Base-by-base conservation (phyloP, 1,140 invertebrate species). In the Geopemphigus sp. region DNA sequence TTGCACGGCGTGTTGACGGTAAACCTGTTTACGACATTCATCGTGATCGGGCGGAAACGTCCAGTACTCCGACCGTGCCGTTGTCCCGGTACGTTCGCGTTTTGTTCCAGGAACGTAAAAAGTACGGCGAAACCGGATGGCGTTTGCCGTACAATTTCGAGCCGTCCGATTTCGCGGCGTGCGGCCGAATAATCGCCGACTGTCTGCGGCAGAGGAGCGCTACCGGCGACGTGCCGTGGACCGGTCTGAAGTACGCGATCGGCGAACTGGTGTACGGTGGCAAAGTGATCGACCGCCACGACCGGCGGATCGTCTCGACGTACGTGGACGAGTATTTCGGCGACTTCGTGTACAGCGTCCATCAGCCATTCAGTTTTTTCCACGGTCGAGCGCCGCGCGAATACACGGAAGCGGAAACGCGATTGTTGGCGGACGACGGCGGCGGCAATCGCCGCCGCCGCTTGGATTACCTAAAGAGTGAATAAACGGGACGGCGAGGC, bases 231-330 rank as follows among this genome's bases (percentile, higher is more conserved):
- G 90, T 95, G 80, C 94, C 95, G 5, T 97, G 95, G 95, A 90
- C 90, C 80, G 95, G 92, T 84, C 87, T 97, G 22, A 96, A 96
- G 84, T 96, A 95, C 85, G 85, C 96, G 3, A 95, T 97, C 84
- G 94, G 94, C 81, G 95, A 96, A 87, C 92, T 96, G 12, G 96
- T 96, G 92, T 97, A 97, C 84, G 95, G 95, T n/a, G 95, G 95
- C 39, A 88, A 94, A 82, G 93, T 96, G 29, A 95, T 95, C 82
- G 94, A 97, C 83, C 89, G 92, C 83, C 96, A 92, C 87, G 95
- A 96, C 85, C 88, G 94, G 32, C 88, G 94, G 80, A 90, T 96
- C 10, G 91, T 95, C 1, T 88, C 90, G 80, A 94, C 91, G 0
- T 97, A 96, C 84, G 94, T 96, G 92, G 90, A 95, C 84, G 95